These are phyloP conservation scores for Syrphus vitripennis DNA, from an alignment of 2,888 invertebrate genomes.

Conservation along the genomic window DNA sequence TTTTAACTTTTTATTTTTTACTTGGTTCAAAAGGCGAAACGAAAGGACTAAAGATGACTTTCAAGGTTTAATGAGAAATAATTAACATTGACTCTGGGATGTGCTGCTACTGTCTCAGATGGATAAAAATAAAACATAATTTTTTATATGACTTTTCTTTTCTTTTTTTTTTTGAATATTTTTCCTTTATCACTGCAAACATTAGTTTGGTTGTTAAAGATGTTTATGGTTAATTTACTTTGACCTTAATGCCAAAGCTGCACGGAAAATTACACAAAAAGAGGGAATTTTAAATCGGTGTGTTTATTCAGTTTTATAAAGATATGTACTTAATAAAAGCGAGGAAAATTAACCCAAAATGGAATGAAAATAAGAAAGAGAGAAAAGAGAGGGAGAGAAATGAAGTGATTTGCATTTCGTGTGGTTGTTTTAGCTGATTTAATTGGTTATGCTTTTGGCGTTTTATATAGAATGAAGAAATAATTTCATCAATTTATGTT, in stretches of 20 bases:
- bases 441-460: neutral
- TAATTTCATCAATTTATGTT: neutral
- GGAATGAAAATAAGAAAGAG: neutral
- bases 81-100: slow-evolving; percentile 39
- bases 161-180: neutral
- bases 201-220: slow-evolving; percentile 23
- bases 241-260: slow-evolving; percentile 16
- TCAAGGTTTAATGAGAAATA: slow-evolving; percentile 48
- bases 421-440: neutral
- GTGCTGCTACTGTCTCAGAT: neutral
- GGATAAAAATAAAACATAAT: slow-evolving; percentile 20
- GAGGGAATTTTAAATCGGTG: neutral
- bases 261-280: neutral
- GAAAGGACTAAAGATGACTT: slow-evolving; percentile 21
- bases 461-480: neutral
- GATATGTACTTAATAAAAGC: neutral
- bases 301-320: neutral
- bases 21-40: slow-evolving; percentile 1
- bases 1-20: neutral
- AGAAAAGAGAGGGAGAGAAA: too few species aligned
- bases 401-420: neutral
- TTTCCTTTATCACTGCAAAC: neutral
- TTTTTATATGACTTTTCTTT: neutral
- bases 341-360: neutral
- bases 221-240: slow-evolving; percentile 35